These are phyloP conservation scores for Pholis gunnellus DNA, from an alignment of 2,113 vertebrate species.

Conservation along the genomic window DNA sequence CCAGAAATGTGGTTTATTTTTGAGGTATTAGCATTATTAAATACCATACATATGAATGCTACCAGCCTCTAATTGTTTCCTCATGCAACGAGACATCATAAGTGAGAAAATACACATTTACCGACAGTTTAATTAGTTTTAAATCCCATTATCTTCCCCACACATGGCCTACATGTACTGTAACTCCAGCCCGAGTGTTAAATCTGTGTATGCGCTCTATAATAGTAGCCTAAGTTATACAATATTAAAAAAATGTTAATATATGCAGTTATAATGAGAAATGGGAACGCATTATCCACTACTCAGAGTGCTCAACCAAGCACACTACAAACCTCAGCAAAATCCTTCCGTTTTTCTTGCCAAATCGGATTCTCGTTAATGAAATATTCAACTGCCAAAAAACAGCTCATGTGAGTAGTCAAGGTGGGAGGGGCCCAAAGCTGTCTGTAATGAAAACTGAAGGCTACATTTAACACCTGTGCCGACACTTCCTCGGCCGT, in stretches of 20 bases:
- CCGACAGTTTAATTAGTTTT: conserved; percentile 47
- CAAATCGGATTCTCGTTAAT: conserved; percentile 56
- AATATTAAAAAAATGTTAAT: conserved; percentile 49
- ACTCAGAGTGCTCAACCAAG: conserved; percentile 29
- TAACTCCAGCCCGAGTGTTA: conserved; percentile 13
- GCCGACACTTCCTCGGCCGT: conserved; percentile 24
- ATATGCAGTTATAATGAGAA: conserved; percentile 56
- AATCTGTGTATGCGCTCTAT: conserved; percentile 18
- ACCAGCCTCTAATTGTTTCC: not conserved
- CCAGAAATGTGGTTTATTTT: conserved; percentile 3
- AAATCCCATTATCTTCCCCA: conserved; percentile 25
- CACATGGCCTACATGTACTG: conserved; percentile 13
- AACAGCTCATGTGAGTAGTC: conserved; percentile 31
- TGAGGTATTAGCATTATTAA: conserved; percentile 19
- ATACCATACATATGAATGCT: conserved; percentile 3
- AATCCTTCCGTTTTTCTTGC: conserved; percentile 41
- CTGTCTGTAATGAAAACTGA: conserved; percentile 24
- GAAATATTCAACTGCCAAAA: conserved; percentile 63
- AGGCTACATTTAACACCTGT: conserved; percentile 34
- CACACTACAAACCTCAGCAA: conserved; percentile 31
- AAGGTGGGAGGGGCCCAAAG: conserved; percentile 21
- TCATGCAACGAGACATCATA: not conserved
- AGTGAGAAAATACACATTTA: conserved; percentile 24
- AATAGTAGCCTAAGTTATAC: conserved; percentile 3
- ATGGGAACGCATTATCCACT: conserved; percentile 35